Base-by-base conservation (phyloP, 2,888 invertebrate species). In the Volucella bombylans region DNA sequence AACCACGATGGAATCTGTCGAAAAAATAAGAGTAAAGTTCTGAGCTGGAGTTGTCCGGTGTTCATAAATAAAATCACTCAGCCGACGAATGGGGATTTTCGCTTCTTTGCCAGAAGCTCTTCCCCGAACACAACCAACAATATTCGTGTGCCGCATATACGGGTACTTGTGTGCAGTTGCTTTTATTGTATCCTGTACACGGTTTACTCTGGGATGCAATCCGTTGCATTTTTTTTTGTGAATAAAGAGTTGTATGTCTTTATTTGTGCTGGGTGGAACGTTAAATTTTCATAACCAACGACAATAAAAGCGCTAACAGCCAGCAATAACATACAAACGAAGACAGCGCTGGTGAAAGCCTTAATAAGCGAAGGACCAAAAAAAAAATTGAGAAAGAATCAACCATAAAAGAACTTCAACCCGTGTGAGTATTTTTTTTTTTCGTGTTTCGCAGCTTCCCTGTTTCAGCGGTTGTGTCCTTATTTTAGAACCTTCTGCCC, bases 231-330 rank as follows among this genome's bases (percentile, higher is more conserved):
- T 15, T 14, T 15, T 50, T 11, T 54, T 15, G 38, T 38, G 52
- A 52, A 67, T 59, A 55, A 45, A 43, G 59, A 57, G 72, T 57
- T 47, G 62, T 82, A 54, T 77, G 76, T 77, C 81, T 47, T 81
- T 72, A 68, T 81, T 77, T 77, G 72, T 68, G 6, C 31, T 81
- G 72, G 72, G 14, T 45, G 76, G 55, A 39, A 47, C 67, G 67
- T 85, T 85, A 81, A 81, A 85, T 85, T 81, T 85, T 81, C 85
- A 81, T 85, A 85, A 81, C 76, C 76, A 85, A 72, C 81, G 47
- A 85, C 85, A 85, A 81, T 77, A 85, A 85, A 81, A 80, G 64
- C 65, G 57, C 80, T 83, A 81, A 81, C 81, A 81, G 71, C 72
- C 67, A 57, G 72, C 72, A 77, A 68, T 82, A 77, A 72, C 71